phyloP scores from a whole-genome alignment of 2,797 vertebrate species.

The Eulemur albifrons region DNA sequence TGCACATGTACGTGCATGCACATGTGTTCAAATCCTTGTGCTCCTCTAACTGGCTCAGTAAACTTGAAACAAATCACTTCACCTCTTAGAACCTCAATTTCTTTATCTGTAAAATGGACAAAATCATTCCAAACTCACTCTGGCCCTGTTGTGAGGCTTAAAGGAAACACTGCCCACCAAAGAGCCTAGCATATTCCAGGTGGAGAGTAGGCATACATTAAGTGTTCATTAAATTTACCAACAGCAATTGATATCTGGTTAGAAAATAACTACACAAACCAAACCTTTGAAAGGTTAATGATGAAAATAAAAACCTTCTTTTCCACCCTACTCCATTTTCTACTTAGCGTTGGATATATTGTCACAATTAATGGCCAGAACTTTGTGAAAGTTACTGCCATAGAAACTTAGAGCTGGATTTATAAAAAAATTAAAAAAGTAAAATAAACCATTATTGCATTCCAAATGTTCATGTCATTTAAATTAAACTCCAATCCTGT shows the following conservation, averaged over 20 bases:
- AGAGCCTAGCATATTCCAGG: not conserved
- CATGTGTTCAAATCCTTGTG: not conserved
- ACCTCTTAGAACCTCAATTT: not conserved
- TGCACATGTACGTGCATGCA: not conserved
- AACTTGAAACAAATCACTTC: conserved; percentile 32
- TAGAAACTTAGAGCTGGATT: not conserved
- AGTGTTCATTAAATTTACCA: not conserved
- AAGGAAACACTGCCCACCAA: not conserved
- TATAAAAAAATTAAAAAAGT: not conserved
- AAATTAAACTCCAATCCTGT: conserved; percentile 21
- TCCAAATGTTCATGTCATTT: conserved; percentile 25
- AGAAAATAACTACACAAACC: conserved; percentile 34
- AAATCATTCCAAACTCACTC: not conserved
- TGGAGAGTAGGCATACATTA: not conserved
- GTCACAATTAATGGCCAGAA: not conserved
- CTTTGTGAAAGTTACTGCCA: conserved; percentile 4
- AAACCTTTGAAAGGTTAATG: conserved; percentile 18
- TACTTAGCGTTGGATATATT: not conserved
- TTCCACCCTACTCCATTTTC: not conserved
- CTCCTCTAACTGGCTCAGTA: not conserved
- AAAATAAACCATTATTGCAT: not conserved
- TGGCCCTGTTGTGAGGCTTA: not conserved
- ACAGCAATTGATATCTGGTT: not conserved
- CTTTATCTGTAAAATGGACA: conserved; percentile 36
- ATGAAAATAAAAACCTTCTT: not conserved